Conservation (phyloP, 1,140 invertebrate genomes). For the Drosophila nebulosa region DNA sequence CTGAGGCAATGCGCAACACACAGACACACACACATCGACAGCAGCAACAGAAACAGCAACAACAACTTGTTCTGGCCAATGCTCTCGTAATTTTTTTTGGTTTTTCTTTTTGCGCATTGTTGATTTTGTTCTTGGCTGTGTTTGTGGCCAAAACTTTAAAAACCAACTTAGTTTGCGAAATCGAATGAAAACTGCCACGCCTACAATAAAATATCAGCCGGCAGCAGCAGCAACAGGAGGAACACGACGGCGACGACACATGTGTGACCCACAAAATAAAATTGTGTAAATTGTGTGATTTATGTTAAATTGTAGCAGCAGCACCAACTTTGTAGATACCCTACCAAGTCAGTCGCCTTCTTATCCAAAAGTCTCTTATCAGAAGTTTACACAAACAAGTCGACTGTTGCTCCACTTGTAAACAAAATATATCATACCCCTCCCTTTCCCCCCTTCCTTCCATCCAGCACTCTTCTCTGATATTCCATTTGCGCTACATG, state of each 20-base stretch:
- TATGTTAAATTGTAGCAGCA: not conserved
- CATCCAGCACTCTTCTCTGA: too few species aligned
- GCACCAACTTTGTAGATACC: not conserved
- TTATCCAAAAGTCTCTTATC: too few species aligned
- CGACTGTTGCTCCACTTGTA: too few species aligned
- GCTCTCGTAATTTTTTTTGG: not conserved
- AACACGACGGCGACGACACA: conserved; percentile 5
- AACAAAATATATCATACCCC: too few species aligned
- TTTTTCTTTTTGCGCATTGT: conserved; percentile 25
- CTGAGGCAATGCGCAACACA: conserved; percentile 3
- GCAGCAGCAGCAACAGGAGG: not conserved
- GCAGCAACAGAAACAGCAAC: conserved; percentile 8
- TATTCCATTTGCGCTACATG: too few species aligned
- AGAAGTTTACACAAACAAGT: too few species aligned
- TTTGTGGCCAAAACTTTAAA: conserved; percentile 1
- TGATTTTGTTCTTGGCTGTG: conserved; percentile 15
- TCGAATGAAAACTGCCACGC: conserved; percentile 24
- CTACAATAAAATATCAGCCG: conserved; percentile 31
- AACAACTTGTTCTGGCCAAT: conserved; percentile 30
- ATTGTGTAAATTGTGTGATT: not conserved
- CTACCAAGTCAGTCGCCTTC: too few species aligned
- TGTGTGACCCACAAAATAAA: conserved; percentile 18
- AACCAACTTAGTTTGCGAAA: conserved; percentile 27
- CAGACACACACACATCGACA: not conserved
- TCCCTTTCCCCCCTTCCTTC: too few species aligned